phyloP scores from a whole-genome alignment of 2,113 vertebrate species.

The Psammodynastes pulverulentus region DNA sequence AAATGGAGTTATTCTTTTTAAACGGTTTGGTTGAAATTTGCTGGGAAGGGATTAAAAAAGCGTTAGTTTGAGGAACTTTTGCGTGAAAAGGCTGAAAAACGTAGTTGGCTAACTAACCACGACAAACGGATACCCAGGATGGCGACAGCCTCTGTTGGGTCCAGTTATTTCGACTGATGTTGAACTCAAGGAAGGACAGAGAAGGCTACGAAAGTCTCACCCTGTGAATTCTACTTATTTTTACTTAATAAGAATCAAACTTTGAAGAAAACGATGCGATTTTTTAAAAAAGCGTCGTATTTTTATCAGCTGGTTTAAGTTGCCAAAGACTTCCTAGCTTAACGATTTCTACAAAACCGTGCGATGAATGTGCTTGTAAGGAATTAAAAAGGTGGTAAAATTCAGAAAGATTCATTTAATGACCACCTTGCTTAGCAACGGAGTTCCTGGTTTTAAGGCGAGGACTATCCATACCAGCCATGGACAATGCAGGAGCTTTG shows the following conservation, averaged over 20 bases:
- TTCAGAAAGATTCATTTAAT: too few relatives aligned
- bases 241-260: not conserved
- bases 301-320: not conserved
- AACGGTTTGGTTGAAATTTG: conserved; percentile 45
- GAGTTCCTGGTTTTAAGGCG: too few relatives aligned
- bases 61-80: conserved; percentile 50
- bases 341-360: not conserved
- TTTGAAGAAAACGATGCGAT: not conserved
- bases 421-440: too few relatives aligned
- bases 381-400: not conserved
- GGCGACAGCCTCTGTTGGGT: conserved; percentile 23
- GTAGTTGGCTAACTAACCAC: conserved; percentile 41
- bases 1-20: conserved; percentile 52
- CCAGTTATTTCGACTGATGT: not conserved
- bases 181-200: not conserved
- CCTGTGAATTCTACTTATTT: too few relatives aligned
- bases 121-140: not conserved
- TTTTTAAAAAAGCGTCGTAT: not conserved
- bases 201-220: not conserved
- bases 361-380: not conserved
- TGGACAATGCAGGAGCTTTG: not conserved
- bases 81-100: conserved; percentile 65
- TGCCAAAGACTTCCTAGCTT: not conserved
- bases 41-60: conserved; percentile 40
- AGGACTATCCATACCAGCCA: not conserved